Base-by-base conservation (phyloP, 64 coral and sea anemone species). In the Astreopora myriophthalma region DNA sequence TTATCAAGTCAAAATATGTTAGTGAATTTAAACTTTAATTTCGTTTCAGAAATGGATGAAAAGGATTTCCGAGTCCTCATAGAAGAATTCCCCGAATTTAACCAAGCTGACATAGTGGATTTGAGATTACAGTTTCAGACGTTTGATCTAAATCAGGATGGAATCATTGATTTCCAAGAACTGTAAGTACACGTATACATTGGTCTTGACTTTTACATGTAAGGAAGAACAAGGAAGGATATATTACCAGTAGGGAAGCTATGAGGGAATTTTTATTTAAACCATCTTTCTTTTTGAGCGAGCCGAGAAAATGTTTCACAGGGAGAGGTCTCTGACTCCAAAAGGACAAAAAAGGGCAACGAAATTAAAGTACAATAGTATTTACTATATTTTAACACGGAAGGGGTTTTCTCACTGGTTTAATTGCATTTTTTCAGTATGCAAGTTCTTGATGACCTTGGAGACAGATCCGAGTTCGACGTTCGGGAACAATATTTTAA, bases 141-240 rank as follows among this genome's bases (percentile, higher is more conserved):
- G 8, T 97, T 97, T 83, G 95, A 97, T 69, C 76, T 97, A 6
- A 97, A 97, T 44, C 95, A 97, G 87, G 95, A 97, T 91, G 95
- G 95, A 14, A 82, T 97, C 42, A 97, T 97, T 26, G 95, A 97
- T 48, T 97, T 79, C 65, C 70, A 74, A 44, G 95, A 97, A 73
- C 74, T 97, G 95, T 97, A 79, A 97, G 95, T 97, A 90, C 34
- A 23, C 9, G n/a, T n/a, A 19, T 10, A 16, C 51, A 2, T 55
- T 19, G 16, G 51, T n/a, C n/a, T n/a, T n/a, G n/a, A n/a, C n/a
- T n/a, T n/a, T n/a, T n/a, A n/a, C n/a, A n/a, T n/a, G n/a, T n/a
- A n/a, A n/a, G n/a, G n/a, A n/a, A n/a, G n/a, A n/a, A n/a, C n/a
- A n/a, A n/a, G n/a, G n/a, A n/a, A n/a, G n/a, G n/a, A n/a, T n/a